These are phyloP conservation scores for Cyprinella venusta DNA, from an alignment of 2,797 vertebrate species.

Conservation along the genomic window DNA sequence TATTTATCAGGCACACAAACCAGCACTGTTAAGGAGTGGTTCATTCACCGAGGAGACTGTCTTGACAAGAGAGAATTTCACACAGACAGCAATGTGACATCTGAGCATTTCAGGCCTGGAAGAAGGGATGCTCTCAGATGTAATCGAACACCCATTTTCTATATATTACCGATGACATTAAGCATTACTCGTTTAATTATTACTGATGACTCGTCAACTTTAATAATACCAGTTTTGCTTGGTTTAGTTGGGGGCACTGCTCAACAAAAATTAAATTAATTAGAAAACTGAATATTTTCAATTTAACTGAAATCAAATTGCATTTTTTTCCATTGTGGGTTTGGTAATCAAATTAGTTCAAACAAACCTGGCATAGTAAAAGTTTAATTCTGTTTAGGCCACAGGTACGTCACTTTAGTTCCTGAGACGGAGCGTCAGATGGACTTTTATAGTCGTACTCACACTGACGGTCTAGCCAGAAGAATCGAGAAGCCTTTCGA, in stretches of 20 bases:
- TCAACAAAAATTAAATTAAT: background rate
- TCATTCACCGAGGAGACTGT: constrained; percentile 79
- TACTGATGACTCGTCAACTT: no score
- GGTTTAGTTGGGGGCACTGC: background rate
- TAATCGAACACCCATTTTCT: constrained; percentile 63
- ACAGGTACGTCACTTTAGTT: constrained; percentile 72
- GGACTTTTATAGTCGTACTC: constrained; percentile 79
- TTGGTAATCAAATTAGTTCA: background rate
- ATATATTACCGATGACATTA: background rate
- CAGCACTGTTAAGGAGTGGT: constrained; percentile 82
- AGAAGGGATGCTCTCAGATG: constrained; percentile 76
- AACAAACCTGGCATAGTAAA: background rate
- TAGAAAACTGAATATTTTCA: no score
- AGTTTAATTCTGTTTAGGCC: constrained; percentile 69
- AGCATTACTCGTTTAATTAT: background rate
- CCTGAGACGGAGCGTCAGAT: constrained; percentile 75
- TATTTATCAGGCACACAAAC: constrained; percentile 73
- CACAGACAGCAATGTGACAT: constrained; percentile 66
- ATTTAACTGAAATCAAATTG: no score
- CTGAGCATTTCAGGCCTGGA: constrained; percentile 80
- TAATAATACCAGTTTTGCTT: background rate
- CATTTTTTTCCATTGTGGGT: no score
- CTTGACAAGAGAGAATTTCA: constrained; percentile 80
- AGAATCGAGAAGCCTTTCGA: constrained; percentile 69
- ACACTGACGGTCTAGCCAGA: constrained; percentile 76